A percentile compares a stretch with the other conserved stretches of the same genome.
These are phyloP conservation scores for Polyommatus icarus DNA, from an alignment of 2,888 invertebrate species.

Conservation along the genomic window DNA sequence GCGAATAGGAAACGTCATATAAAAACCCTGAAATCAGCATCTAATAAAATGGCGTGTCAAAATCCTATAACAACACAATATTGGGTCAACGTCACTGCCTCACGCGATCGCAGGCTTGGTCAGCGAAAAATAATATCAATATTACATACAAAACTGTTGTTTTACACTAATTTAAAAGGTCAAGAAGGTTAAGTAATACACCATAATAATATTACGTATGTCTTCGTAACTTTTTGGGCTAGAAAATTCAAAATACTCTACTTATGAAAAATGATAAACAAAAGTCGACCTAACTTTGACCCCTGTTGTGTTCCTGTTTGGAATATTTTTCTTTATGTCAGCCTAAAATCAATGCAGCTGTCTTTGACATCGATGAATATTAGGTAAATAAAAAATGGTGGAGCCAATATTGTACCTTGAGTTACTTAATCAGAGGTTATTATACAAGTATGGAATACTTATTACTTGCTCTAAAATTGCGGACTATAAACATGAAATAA, in stretches of 20 bases:
- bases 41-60: neutral
- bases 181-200: neutral
- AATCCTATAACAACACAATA: neutral
- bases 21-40: neutral
- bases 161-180: neutral
- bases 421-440: neutral
- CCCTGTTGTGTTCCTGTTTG: too few relatives aligned
- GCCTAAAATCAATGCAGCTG: too few relatives aligned
- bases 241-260: neutral
- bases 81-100: neutral
- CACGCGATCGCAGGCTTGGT: slow-evolving; percentile 16
- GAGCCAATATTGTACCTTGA: neutral
- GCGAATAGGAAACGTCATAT: too few relatives aligned
- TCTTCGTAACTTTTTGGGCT: too few relatives aligned
- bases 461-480: too few relatives aligned
- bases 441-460: too few relatives aligned
- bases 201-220: too few relatives aligned
- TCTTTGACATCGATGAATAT: neutral
- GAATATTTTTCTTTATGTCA: too few relatives aligned
- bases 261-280: neutral
- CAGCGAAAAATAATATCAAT: slow-evolving; percentile 5
- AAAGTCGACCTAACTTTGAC: too few relatives aligned
- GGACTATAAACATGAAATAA: too few relatives aligned
- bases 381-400: neutral
- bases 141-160: neutral